Base-by-base conservation (phyloP, 2,113 vertebrate species). In the Equus quagga region DNA sequence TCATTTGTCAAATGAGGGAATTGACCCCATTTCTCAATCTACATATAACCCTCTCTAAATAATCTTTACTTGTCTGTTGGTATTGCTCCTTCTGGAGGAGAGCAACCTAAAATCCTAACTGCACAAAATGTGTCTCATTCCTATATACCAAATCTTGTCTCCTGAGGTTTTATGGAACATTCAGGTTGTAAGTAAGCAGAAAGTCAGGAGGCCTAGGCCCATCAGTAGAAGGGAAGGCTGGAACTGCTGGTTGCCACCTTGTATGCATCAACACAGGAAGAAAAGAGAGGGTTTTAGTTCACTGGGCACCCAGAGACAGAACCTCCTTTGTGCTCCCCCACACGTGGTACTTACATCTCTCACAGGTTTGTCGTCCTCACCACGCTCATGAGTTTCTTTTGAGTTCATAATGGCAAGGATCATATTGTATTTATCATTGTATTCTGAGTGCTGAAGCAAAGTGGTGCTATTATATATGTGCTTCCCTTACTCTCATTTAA, bases 401-500 rank as follows among this genome's bases (percentile, higher is more conserved):
- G n/a, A 87, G 51, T 90, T 92, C 21, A 36, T 69, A 97, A 92
- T 19, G 60, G 8, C 89, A 97, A 94, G 44, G 24, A 46, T 24
- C 11, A 41, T 70, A 86, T 89, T 91, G 81, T 92, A 80, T 56
- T 86, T 91, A 96, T 89, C 85, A 73, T 17, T 56, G 87, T 70
- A 88, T 87, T 78, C 31, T 14, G 44, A 83, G 31, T 31, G 24
- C 56, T 64, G 33, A 90, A 93, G n/a, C 36, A 90, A 81, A 90
- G 60, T 86, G 31, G 13, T 78, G 19, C 56, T 73, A 83, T 46
- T 56, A 36, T 62, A 60, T 76, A 56, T 88, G 31, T 56, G 2
- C 19, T 96, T 93, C 9, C 89, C 72, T 88, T 82, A 51, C 58
- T 93, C 76, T 93, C 14, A 75, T 65, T 83, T 33, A 75, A 88